Evolutionary conservation across 2,113 vertebrate species (phyloP), one percentile per base, ranked within the genome.

Genomic region (Theropithecus gelada): DNA sequence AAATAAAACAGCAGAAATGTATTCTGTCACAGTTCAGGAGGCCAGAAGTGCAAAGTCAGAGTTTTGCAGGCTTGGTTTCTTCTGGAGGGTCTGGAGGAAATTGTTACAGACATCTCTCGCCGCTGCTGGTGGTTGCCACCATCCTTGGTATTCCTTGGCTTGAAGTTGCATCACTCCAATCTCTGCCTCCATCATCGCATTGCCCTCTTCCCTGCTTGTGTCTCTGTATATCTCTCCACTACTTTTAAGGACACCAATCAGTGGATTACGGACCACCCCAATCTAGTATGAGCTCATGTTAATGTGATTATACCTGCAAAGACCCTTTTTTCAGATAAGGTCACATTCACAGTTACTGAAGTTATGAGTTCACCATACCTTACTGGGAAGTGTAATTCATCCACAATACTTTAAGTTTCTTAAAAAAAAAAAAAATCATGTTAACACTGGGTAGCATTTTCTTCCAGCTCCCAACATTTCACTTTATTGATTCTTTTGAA

Each of bases 401-500:
- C 1, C 5, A 30, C 9, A 88, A 25, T 35, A 22, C 3, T 85
- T 61, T 75, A 70, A 20, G n/a, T 82, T 92, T 86, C 22, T 91
- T 94, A 27, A 88, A 68, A 75, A 76, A 85, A 61, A 82, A 68
- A 86, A 64, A 83, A 76, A 59, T 50, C 40, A 5, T 22, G 40
- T 52, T 90, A 66, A 82, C 57, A 73, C 57, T 27, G 16, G 7
- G 9, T 90, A 93, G 48, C 93, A 22, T 18, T 82, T 85, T 72
- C 52, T 96, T 68, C 45, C 0, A 50, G 20, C 1, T 88, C 18
- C 38, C 14, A 57, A 25, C 4, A 81, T 92, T 84, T 95, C 10
- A 81, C 3, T 81, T 85, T 70, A 25, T 48, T 88, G 8, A n/a
- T 89, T 96, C 8, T 43, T 45, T 40, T 59, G 72, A 94, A 82